Conservation (phyloP, 2,797 vertebrate genomes). For the Phaenicophaeus curvirostris region DNA sequence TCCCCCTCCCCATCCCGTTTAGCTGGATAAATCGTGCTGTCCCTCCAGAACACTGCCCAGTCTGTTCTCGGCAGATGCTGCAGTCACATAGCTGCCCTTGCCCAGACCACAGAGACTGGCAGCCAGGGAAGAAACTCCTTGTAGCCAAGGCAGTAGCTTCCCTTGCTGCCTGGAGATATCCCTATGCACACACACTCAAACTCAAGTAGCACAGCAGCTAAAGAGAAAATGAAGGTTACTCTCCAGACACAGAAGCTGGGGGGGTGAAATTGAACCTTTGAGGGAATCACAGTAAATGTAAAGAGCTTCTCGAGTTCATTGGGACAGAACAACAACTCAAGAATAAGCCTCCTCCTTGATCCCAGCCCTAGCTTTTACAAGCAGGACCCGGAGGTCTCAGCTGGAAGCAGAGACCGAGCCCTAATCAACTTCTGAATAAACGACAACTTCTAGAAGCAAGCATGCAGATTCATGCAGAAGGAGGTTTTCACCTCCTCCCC, state of each 20-base stretch:
- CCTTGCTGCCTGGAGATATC: neutral
- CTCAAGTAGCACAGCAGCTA: neutral
- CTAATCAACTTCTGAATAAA: neutral
- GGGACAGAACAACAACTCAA: neutral
- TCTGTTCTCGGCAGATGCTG: slow-evolving; percentile 17
- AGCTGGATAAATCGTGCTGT: neutral
- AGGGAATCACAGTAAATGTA: neutral
- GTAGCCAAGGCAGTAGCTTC: slow-evolving; percentile 15
- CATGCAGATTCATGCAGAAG: neutral
- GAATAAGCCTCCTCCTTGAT: neutral
- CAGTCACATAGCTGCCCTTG: slow-evolving; percentile 9
- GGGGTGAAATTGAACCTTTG: neutral
- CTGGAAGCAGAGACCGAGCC: neutral
- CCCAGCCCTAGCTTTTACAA: neutral
- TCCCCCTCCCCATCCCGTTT: neutral
- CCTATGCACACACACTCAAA: neutral
- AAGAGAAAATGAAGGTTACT: neutral
- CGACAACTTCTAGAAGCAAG: slow-evolving; percentile 3
- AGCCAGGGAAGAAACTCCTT: neutral
- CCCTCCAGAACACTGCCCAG: neutral
- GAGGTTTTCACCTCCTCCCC: neutral
- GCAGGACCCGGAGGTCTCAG: neutral
- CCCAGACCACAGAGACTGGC: slow-evolving; percentile 37
- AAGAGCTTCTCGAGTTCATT: accelerated
- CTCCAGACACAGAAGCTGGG: neutral